Evolutionary conservation across 1,140 invertebrate species (phyloP).

Genomic region (Heliconius congener): DNA sequence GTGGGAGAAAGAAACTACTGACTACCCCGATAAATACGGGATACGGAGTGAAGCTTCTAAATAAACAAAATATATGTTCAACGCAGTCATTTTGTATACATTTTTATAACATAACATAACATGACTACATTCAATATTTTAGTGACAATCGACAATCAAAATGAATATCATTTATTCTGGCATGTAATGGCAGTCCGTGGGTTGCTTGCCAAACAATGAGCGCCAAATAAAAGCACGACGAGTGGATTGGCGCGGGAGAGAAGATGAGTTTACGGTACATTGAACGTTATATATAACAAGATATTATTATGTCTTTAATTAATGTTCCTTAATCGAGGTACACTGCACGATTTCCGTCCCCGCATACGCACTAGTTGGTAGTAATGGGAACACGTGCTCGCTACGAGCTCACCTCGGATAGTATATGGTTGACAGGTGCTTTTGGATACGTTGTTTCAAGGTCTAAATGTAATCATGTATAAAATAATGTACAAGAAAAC

Average conservation of each 20-base stretch:
- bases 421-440: conserved; percentile 54
- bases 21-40: too few relatives aligned
- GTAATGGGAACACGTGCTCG: conserved; percentile 32
- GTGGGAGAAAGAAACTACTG: too few relatives aligned
- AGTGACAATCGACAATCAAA: conserved; percentile 37
- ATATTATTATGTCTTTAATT: conserved; percentile 26
- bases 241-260: conserved; percentile 10
- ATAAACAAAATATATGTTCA: not conserved
- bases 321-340: conserved; percentile 24
- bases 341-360: not conserved
- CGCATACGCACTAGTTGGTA: not conserved
- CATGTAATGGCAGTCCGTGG: conserved; percentile 31
- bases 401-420: conserved; percentile 45
- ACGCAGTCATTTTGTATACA: not conserved
- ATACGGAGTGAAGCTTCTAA: not conserved
- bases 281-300: conserved; percentile 31
- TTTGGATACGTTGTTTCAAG: conserved; percentile 42
- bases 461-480: conserved; percentile 30
- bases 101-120: not conserved
- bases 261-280: conserved; percentile 33
- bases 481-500: not conserved
- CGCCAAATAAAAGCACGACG: conserved; percentile 35
- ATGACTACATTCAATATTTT: conserved; percentile 15
- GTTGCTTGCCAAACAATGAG: conserved; percentile 42
- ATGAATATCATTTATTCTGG: conserved; percentile 29